Evolutionary conservation across 2,797 vertebrate species (phyloP), one percentile per base, ranked within the genome.

Genomic region (Pipistrellus pygmaeus): DNA sequence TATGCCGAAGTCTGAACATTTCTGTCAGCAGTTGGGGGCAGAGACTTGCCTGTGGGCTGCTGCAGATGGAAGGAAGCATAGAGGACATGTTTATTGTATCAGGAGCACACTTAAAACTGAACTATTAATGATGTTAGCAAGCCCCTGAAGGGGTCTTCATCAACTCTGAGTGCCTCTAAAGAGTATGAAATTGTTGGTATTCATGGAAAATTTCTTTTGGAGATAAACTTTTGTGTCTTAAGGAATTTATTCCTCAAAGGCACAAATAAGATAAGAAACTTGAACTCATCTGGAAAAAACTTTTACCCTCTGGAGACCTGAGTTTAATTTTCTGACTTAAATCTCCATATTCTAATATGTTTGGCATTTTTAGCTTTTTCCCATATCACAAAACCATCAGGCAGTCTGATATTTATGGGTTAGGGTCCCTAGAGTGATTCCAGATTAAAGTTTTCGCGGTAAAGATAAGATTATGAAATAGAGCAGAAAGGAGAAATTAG

Each of bases 211-310:
- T 72, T 85, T 17, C 55, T 69, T 95, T 90, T 85, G 69, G 32
- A 88, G n/a, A 27, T 88, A 64, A 95, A 93, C 32, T 72, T 84
- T 96, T 83, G 82, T 94, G 48, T 75, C 72, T 80, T 95, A 91
- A 72, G 46, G 55, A 93, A 73, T 90, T 62, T 90, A 78, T 89
- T 94, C 18, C 51, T 78, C 78, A 75, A 76, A 92, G 64, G 30
- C 57, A 55, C 21, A 82, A 62, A 17, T 87, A 90, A 85, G 51
- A 60, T 90, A 78, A 86, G 69, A 90, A 82, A 86, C 21, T 62
- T 64, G 68, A 53, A 27, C n/a, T 86, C 35, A 21, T 82, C 41
- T 48, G 38, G 44, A 66, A 69, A 87, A 91, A 18, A 32, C n/a
- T 85, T 82, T 88, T 72, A 71, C 21, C 14, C 1, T 48, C 62